Evolutionary conservation across 1,140 invertebrate genomes (phyloP).

Genomic region (Drosophila lacteicornis): DNA sequence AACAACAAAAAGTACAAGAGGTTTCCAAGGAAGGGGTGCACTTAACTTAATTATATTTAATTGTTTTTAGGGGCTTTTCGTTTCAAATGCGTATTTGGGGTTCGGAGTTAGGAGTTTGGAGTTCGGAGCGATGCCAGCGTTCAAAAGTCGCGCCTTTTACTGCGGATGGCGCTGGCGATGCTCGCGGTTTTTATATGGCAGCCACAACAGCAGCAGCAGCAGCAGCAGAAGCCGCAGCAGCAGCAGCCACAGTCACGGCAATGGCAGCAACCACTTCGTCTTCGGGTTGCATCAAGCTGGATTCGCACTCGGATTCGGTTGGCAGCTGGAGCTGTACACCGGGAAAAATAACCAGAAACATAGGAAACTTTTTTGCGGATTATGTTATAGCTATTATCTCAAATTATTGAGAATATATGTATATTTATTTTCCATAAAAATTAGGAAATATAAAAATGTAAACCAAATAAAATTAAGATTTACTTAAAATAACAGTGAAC

Average conservation of each 20-base stretch:
- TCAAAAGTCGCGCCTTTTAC: constrained; percentile 79
- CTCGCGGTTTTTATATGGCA: constrained; percentile 73
- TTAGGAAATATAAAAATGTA: neutral
- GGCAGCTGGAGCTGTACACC: constrained; percentile 2
- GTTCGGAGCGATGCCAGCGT: constrained; percentile 56
- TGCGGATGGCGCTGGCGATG: constrained; percentile 70
- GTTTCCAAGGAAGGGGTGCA: neutral
- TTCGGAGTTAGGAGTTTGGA: neutral
- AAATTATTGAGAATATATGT: too few species aligned
- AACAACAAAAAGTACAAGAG: constrained; percentile 9
- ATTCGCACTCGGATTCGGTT: constrained; percentile 27
- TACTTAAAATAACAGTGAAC: too few species aligned
- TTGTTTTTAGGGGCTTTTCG: constrained; percentile 9
- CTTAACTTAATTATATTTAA: neutral
- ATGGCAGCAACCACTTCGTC: neutral
- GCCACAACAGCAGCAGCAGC: constrained; percentile 25
- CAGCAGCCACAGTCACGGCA: too few species aligned
- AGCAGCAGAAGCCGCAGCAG: constrained; percentile 7
- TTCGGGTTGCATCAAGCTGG: constrained; percentile 63
- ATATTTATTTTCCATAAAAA: too few species aligned
- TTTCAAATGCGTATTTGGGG: neutral
- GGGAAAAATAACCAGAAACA: neutral
- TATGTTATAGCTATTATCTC: too few species aligned
- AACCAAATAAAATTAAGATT: too few species aligned
- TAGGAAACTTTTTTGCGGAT: too few species aligned